Conservation (phyloP, 2,113 vertebrate species). For the Uria aalge region DNA sequence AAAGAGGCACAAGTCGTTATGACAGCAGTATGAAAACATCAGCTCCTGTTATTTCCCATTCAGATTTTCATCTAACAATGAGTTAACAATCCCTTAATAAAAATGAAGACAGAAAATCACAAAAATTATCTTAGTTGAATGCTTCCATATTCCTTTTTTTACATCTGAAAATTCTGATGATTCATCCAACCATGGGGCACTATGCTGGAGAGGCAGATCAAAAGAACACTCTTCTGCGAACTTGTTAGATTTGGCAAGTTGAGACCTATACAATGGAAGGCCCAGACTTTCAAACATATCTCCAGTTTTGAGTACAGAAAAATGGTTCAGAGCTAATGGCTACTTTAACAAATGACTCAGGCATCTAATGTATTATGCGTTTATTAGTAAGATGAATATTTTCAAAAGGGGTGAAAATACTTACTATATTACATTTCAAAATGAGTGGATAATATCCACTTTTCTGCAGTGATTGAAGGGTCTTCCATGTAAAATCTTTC, state of each 20-base stretch:
- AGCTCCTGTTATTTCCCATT: neutral
- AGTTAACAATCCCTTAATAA: neutral
- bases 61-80: neutral
- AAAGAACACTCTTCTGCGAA: neutral
- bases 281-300: neutral
- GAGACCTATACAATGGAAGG: neutral
- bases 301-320: neutral
- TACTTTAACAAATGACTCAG: neutral
- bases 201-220: rapidly evolving
- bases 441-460: neutral
- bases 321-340: neutral
- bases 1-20: neutral
- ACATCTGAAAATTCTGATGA: neutral
- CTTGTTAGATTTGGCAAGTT: neutral
- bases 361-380: neutral
- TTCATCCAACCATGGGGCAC: neutral
- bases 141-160: neutral
- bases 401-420: neutral
- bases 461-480: neutral
- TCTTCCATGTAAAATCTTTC: neutral
- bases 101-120: neutral
- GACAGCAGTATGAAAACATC: neutral
- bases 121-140: neutral
- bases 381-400: neutral
- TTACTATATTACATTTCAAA: neutral